Conservation (phyloP, 2,888 invertebrate genomes). For the Piscicola geometra region DNA sequence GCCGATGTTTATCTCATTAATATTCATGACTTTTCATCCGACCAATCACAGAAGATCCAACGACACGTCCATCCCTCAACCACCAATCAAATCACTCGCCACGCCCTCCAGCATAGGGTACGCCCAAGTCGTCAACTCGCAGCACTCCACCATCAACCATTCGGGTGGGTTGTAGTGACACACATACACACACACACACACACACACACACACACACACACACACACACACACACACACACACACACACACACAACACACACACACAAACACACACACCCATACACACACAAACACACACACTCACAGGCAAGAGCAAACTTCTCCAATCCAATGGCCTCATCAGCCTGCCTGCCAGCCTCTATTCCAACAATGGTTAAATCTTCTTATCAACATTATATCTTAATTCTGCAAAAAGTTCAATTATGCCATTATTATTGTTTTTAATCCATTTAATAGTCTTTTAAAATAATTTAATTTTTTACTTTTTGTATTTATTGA, state of each 20-base stretch:
- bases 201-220: too few species aligned
- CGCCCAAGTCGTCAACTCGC: slow-evolving; percentile 42
- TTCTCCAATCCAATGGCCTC: not conserved
- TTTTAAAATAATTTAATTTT: slow-evolving; percentile 25
- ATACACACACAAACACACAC: too few species aligned
- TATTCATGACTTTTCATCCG: too few species aligned
- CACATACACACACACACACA: not conserved
- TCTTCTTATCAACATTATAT: too few species aligned
- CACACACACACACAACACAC: too few species aligned
- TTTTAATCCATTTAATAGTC: too few species aligned
- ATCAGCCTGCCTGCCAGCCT: not conserved
- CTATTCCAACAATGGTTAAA: not conserved
- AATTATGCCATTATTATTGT: too few species aligned
- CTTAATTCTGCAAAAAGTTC: too few species aligned
- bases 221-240: too few species aligned
- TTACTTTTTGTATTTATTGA: not conserved
- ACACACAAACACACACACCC: too few species aligned
- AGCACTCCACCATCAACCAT: slow-evolving; percentile 14
- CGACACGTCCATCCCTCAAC: not conserved
- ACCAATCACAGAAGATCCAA: not conserved
- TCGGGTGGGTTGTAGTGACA: not conserved
- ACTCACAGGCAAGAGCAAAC: not conserved
- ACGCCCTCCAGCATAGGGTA: slow-evolving; percentile 40
- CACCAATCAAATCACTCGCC: slow-evolving; percentile 14
- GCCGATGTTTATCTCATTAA: too few species aligned